Conservation (phyloP, 30 jellyfish, hydroid and myxozoan genomes). For the Rhopilema esculentum region DNA sequence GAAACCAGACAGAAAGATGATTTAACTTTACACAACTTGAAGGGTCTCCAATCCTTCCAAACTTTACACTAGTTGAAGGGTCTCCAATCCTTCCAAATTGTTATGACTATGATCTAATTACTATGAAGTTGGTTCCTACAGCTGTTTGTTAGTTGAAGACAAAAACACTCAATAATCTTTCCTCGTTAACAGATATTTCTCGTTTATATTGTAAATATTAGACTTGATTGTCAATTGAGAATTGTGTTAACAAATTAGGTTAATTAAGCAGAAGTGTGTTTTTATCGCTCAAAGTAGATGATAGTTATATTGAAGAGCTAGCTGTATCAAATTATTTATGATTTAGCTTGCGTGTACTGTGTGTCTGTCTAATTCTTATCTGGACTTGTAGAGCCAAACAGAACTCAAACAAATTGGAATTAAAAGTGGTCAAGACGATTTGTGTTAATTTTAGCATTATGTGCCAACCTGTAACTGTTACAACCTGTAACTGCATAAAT, state of each 20-base stretch:
- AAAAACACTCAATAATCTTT: neutral
- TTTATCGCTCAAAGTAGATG: neutral
- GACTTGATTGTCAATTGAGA: neutral
- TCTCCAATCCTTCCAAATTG: no score
- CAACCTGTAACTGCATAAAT: no score
- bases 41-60: no score
- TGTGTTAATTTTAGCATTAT: no score
- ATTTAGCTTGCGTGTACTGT: neutral
- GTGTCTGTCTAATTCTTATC: no score
- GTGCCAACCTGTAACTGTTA: no score
- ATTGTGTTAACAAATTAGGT: neutral
- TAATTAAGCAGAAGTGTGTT: neutral
- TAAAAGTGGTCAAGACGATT: no score
- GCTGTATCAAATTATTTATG: neutral
- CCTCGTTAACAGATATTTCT: no score
- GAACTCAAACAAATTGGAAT: no score
- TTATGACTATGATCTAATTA: no score
- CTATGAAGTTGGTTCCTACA: neutral
- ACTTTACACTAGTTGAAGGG: no score
- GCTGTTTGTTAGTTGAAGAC: neutral
- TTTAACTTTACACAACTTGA: neutral
- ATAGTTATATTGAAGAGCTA: neutral
- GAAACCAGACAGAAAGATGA: neutral
- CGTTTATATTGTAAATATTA: neutral
- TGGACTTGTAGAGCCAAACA: no score